A percentile compares a stretch with the other conserved stretches of the same genome.
Conservation (phyloP, 1,140 invertebrate genomes). For the Dendroctonus valens region DNA sequence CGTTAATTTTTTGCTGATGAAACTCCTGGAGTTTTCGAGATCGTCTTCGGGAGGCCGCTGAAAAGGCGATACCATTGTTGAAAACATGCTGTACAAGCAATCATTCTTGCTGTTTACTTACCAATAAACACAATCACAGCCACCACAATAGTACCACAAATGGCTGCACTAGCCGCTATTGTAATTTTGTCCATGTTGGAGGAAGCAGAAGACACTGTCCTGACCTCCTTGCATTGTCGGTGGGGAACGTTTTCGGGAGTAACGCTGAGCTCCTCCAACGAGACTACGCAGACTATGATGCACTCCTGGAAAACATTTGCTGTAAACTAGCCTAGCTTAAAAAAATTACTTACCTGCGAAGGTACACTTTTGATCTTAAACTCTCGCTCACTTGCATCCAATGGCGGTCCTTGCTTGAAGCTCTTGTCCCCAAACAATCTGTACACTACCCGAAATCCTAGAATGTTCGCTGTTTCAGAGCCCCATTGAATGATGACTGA, state of each 20-base stretch:
- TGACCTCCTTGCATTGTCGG: conserved; percentile 83
- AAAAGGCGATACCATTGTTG: conserved; percentile 1
- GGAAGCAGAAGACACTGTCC: conserved; percentile 74
- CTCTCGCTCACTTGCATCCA: conserved; percentile 83
- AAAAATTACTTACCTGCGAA: conserved; percentile 62
- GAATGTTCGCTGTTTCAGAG: conserved; percentile 77
- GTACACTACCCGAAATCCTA: conserved; percentile 87
- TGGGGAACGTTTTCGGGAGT: conserved; percentile 83
- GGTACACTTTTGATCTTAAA: conserved; percentile 92
- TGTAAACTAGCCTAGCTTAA: not conserved
- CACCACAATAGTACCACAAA: conserved; percentile 87
- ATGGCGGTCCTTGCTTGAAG: conserved; percentile 83
- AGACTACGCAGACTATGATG: conserved; percentile 88
- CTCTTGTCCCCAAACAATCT: conserved; percentile 84
- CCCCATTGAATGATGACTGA: conserved; percentile 91
- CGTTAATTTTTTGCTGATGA: conserved; percentile 65
- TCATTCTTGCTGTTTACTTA: conserved; percentile 1
- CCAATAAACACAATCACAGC: conserved; percentile 82
- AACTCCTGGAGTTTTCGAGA: conserved; percentile 73
- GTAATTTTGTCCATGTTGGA: conserved; percentile 94
- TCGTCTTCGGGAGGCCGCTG: conserved; percentile 68
- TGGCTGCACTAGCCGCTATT: conserved; percentile 88
- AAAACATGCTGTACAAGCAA: not conserved
- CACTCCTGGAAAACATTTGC: conserved; percentile 67
- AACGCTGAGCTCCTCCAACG: conserved; percentile 80